These are phyloP conservation scores for Nebria brevicollis DNA, from an alignment of 2,888 invertebrate species.

Conservation along the genomic window DNA sequence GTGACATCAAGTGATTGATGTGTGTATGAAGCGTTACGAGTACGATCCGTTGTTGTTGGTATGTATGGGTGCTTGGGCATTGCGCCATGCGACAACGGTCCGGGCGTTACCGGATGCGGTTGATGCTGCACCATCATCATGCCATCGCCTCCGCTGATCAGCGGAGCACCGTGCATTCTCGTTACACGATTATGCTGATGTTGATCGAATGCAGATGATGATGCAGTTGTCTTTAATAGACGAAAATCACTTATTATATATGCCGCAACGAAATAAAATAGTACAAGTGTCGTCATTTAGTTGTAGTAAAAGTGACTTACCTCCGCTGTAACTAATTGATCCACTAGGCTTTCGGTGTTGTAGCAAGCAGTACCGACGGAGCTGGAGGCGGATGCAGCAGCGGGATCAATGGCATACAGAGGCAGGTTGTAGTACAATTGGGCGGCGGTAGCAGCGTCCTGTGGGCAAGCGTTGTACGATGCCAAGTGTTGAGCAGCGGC, in stretches of 20 bases:
- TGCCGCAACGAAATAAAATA: no score
- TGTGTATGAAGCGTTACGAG: slow-evolving; percentile 4
- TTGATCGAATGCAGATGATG: not conserved
- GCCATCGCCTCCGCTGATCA: not conserved
- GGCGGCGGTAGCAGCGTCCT: slow-evolving; percentile 3
- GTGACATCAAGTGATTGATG: slow-evolving; percentile 43
- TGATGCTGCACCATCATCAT: not conserved
- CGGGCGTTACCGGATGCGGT: not conserved
- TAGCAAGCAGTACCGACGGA: slow-evolving; percentile 31
- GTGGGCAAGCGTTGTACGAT: slow-evolving; percentile 54
- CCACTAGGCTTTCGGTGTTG: not conserved
- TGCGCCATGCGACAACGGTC: slow-evolving; percentile 4
- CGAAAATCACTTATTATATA: not conserved
- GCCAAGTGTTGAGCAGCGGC: slow-evolving; percentile 56
- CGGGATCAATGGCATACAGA: slow-evolving; percentile 22
- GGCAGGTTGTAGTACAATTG: not conserved
- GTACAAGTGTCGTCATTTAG: no score
- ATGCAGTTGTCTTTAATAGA: not conserved
- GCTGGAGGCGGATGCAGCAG: slow-evolving; percentile 39
- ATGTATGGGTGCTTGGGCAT: not conserved
- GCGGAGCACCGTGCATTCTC: not conserved
- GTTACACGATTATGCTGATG: not conserved
- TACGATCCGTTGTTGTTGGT: slow-evolving; percentile 3
- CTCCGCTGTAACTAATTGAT: not conserved
- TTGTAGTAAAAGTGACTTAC: not conserved